Percentiles rank a stretch among this genome's conserved stretches.
Conservation (phyloP, 37 sponge, comb jelly and placozoan species). For the Beroe ovata region DNA sequence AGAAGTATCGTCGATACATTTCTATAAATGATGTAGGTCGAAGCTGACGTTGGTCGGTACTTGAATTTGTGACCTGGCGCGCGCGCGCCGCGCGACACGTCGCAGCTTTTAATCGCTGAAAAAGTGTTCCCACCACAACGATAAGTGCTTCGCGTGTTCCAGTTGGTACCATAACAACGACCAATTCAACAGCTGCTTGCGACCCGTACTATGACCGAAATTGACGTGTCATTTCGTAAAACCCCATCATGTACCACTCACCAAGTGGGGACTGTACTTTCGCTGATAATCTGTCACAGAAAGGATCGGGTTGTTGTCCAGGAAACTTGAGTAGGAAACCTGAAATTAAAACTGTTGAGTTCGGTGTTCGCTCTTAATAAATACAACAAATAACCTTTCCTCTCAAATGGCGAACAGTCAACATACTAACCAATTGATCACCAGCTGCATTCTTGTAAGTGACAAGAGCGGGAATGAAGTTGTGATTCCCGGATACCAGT, state of each 20-base stretch:
- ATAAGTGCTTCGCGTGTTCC: neutral
- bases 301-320: conserved; percentile 65
- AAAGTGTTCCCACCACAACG: neutral
- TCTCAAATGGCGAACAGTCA: neutral
- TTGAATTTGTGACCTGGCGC: too few relatives aligned
- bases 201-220: too few relatives aligned
- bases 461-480: conserved; percentile 55
- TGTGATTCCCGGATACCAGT: conserved; percentile 22
- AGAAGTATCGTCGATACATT: too few relatives aligned
- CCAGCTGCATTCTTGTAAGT: conserved; percentile 47
- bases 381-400: neutral
- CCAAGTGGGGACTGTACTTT: conserved; percentile 60
- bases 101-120: neutral
- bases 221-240: too few relatives aligned
- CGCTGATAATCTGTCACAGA: conserved; percentile 38
- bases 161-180: neutral
- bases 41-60: too few relatives aligned
- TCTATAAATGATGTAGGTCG: too few relatives aligned
- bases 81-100: neutral
- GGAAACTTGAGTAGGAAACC: conserved; percentile 64
- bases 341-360: neutral
- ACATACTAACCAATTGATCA: conserved; percentile 12
- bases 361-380: neutral
- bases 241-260: too few relatives aligned
- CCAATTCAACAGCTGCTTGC: too few relatives aligned